Evolutionary conservation across 2,797 vertebrate species (phyloP), one percentile per base, ranked within the genome.

Genomic region (Amniataba percoides): DNA sequence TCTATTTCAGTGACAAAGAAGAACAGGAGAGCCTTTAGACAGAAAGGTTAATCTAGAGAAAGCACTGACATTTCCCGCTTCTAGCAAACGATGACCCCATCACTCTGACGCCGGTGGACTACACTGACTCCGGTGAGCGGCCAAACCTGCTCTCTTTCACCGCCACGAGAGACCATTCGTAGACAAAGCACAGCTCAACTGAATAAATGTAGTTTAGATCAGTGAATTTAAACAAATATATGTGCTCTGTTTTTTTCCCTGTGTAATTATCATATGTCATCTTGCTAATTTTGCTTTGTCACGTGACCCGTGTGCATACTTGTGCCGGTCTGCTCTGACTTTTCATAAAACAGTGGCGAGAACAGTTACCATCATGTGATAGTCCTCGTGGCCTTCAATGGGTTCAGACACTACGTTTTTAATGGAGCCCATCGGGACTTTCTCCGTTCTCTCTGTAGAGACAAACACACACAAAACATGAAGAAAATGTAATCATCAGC

Each of bases 341-440:
- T 61, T 34, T 64, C 21, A 48, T 3, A 48, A 64, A 61, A 65
- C 3, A 21, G 48, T 25, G 6, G 25, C 7, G 51, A 31, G 21
- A 71, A 68, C 78, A 92, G 92, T 96, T 95, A 99, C 98, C 97
- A 99, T 98, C 98, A 99, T 99, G 94, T 99, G 95, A 95, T 99
- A 99, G 93, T 97, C 98, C 68, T 99, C 98, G 3, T 99, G 96
- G 91, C 95, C 98, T 96, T 99, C 98, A 72, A 99, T 99, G 90
- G 97, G 96, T 93, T 99, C 98, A 91, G 97, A 97, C 94, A 99
- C 94, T 95, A 99, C 98, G 75, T 99, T 99, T 96, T 99, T 99
- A 92, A 99, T 99, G 93, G 98, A 99, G 87, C 97, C 98, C 98
- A 99, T 99, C 34, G 98, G 98, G 87, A 99, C 94, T 90, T 99